phyloP scores from a whole-genome alignment of 2,888 invertebrate species.

The Drosophila recens region DNA sequence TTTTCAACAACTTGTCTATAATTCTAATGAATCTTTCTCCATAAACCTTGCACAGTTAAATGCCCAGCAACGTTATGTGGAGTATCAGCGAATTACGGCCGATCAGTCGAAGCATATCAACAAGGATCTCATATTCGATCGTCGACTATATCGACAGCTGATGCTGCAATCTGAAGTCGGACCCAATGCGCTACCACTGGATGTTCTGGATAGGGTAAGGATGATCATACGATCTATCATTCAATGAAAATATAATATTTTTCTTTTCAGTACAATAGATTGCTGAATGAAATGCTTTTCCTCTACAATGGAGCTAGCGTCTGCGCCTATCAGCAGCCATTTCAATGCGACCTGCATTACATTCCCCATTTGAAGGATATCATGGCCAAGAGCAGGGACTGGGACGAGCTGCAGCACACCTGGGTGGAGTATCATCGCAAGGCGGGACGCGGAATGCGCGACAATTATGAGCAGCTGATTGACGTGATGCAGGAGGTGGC shows the following conservation, averaged over 20 bases:
- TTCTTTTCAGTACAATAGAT: slow-evolving; percentile 89
- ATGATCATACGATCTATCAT: accelerated
- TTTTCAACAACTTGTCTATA: background rate
- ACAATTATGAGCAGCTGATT: slow-evolving; percentile 92
- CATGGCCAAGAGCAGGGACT: slow-evolving; percentile 93
- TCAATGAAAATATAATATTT: background rate
- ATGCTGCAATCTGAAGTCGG: slow-evolving; percentile 92
- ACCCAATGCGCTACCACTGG: slow-evolving; percentile 92
- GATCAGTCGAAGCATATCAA: slow-evolving; percentile 91
- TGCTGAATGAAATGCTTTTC: slow-evolving; percentile 95
- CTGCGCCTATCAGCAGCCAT: slow-evolving; percentile 93
- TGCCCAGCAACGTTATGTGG: slow-evolving; percentile 92
- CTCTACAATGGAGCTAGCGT: slow-evolving; percentile 94
- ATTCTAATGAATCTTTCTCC: background rate
- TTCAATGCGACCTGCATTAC: slow-evolving; percentile 92
- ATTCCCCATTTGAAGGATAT: slow-evolving; percentile 92
- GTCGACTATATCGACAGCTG: slow-evolving; percentile 90
- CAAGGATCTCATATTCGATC: slow-evolving; percentile 89
- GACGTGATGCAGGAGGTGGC: slow-evolving; percentile 93
- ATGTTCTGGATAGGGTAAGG: slow-evolving; percentile 92
- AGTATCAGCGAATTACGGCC: slow-evolving; percentile 93
- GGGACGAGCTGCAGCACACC: slow-evolving; percentile 94
- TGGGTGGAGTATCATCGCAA: slow-evolving; percentile 97
- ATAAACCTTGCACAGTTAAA: slow-evolving; percentile 87
- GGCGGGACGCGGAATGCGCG: slow-evolving; percentile 92